Base-by-base conservation (phyloP, 2,888 invertebrate genomes). In the Amblyteles armatorius region DNA sequence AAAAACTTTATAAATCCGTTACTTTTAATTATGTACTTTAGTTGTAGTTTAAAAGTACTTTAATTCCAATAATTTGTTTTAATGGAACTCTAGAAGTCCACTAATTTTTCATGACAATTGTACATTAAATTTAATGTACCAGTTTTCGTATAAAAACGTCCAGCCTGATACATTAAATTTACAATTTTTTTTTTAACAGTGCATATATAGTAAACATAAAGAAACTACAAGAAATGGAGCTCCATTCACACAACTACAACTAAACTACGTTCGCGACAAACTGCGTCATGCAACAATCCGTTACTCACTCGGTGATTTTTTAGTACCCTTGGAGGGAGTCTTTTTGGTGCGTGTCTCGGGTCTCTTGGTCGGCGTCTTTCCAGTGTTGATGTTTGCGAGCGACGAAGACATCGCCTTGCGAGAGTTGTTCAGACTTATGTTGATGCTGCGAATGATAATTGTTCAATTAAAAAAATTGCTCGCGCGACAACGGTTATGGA, bases 371-470 rank as follows among this genome's bases (percentile, higher is more conserved):
- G 90, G 96, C 5, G 96, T 96, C 91, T 96, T 96, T 63, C 95
- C 95, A 55, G 93, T 94, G 83, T 92, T 94, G 13, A 87, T 84
- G 79, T 93, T 93, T 16, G 91, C 88, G 26, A 92, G 89, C 4
- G 94, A 93, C 9, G 92, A 92, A 82, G 91, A 91, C 36, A 94
- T 93, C 3, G 95, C 92, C 89, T 96, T 96, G 83, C 96, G 95
- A 92, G 96, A 97, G 36, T 95, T 95, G 92, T 96, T 97, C 76
- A 96, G 94, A 91, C 96, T 96, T 57, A 95, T 90, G 91, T 96
- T 96, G 52, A 94, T 90, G 90, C 95, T 95, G 6, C 72, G 86
- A 88, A 57, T 79, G 67, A 60, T 79, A 76, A 79, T 65, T 22
- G 63, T 40, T 48, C 5, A 65, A 65, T 63, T 44, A 6, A 63